Percentiles rank a stretch among this genome's conserved stretches.
Evolutionary conservation across 1,140 invertebrate species (phyloP).

Genomic region (Phenacoccus solenopsis): DNA sequence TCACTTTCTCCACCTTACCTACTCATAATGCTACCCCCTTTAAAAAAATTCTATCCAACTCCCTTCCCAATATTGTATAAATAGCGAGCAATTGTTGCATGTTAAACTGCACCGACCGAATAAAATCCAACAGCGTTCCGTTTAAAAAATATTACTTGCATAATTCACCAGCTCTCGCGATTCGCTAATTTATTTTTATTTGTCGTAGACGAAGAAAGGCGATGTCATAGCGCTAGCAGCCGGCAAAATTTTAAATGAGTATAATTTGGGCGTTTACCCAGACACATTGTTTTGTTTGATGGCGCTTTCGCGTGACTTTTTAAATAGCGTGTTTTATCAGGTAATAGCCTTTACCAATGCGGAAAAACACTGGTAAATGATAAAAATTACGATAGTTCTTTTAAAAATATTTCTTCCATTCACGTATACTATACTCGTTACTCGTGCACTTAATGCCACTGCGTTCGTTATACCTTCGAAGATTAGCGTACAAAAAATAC

Average conservation of each 20-base stretch:
- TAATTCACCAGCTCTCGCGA: too few relatives aligned
- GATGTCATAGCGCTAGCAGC: neutral
- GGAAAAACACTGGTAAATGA: slow-evolving; percentile 10
- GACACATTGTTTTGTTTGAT: slow-evolving; percentile 13
- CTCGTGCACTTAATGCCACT: too few relatives aligned
- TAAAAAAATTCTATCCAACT: too few relatives aligned
- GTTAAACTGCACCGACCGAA: too few relatives aligned
- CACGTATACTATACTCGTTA: too few relatives aligned
- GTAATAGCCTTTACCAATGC: slow-evolving; percentile 6
- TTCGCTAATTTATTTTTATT: slow-evolving; percentile 16
- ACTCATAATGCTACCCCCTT: too few relatives aligned
- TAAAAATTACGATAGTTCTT: slow-evolving; percentile 15
- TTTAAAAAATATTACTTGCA: too few relatives aligned
- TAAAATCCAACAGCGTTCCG: too few relatives aligned
- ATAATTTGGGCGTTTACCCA: slow-evolving; percentile 15
- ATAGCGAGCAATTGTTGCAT: too few relatives aligned
- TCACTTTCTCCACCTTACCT: too few relatives aligned
- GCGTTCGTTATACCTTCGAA: too few relatives aligned
- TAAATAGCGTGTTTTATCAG: slow-evolving; percentile 13
- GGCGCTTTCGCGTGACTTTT: slow-evolving; percentile 11
- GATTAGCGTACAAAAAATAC: neutral
- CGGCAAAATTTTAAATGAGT: slow-evolving; percentile 9
- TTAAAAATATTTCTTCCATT: neutral
- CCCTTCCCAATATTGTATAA: too few relatives aligned
- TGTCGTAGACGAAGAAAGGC: neutral